Evolutionary conservation across 2,888 invertebrate genomes (phyloP), one percentile per base, ranked within the genome.

Genomic region (Hypomecis punctinalis): DNA sequence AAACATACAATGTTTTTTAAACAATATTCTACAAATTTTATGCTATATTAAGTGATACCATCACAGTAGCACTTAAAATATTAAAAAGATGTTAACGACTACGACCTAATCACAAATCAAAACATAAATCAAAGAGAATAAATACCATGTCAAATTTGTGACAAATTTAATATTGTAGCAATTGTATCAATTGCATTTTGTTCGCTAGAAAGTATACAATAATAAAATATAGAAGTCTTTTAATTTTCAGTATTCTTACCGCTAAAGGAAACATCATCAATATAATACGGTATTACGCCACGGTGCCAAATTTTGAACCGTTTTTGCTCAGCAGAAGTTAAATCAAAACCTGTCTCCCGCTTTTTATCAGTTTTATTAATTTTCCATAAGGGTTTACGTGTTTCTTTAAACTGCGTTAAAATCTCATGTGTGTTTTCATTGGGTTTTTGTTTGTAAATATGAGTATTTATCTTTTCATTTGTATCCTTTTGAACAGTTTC

Each of bases 251-350:
- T 39, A 33, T 13, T 40, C 80, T 70, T 76, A 91, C 91, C 91
- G 65, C 57, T 69, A 55, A 81, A 91, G 5, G 91, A 90, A 40
- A 75, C 65, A 0, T 79, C 77, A 67, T 92, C 91, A 36, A 91
- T 90, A 62, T 80, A 89, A 67, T 86, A 92, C 0, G 88, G 88
- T 62, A 91, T 80, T 0, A 78, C 62, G 37, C 86, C 92, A 49
- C 74, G 67, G 0, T 77, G 78, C 91, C 91, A 92, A n/a, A 92
- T 68, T 49, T 89, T 89, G 8, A 87, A 81, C 52, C 83, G 85
- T 5, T 43, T 35, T 1, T 85, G 85, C 46, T 72, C 69, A 42
- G 57, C 57, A n/a, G 48, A 9, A 3, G 61, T 67, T n/a, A 71
- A 52, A 47, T 72, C 64, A 57, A 84, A 87, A 0, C 89, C 90